phyloP scores from a whole-genome alignment of 2,888 invertebrate species.

The Pycnomerus fuliginosus region DNA sequence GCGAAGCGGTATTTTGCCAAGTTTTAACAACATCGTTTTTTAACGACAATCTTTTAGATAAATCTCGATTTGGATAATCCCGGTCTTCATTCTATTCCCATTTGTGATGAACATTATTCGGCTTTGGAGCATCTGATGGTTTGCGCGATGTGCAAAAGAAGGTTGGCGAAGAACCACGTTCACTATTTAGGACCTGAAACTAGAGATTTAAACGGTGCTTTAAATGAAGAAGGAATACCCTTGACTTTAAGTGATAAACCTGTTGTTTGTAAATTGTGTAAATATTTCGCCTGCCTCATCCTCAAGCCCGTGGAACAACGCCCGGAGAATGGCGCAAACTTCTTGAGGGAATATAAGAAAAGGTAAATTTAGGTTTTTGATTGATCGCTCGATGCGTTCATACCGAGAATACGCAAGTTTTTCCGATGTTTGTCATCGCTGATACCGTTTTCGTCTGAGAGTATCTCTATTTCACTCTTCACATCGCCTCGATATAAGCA shows the following conservation, averaged over 20 bases:
- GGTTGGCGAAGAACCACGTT: slow-evolving; percentile 74
- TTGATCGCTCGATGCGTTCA: no score
- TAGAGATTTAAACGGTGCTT: slow-evolving; percentile 55
- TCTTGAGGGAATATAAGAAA: slow-evolving; percentile 63
- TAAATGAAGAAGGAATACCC: slow-evolving; percentile 66
- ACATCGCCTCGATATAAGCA: no score
- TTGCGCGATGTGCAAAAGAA: slow-evolving; percentile 75
- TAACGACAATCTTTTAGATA: slow-evolving; percentile 49
- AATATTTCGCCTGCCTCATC: slow-evolving; percentile 64
- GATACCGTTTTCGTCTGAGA: no score
- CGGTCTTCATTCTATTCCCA: slow-evolving; percentile 67
- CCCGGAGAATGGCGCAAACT: slow-evolving; percentile 48
- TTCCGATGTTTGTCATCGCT: no score
- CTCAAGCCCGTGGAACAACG: not conserved
- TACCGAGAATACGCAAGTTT: no score
- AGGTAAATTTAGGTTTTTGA: no score
- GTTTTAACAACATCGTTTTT: slow-evolving; percentile 29
- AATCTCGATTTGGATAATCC: slow-evolving; percentile 62
- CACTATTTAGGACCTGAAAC: slow-evolving; percentile 66
- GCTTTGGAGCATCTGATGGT: slow-evolving; percentile 71
- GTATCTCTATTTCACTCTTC: no score
- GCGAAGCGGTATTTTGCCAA: slow-evolving; percentile 59
- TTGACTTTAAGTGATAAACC: slow-evolving; percentile 67
- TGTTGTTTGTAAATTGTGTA: slow-evolving; percentile 79
- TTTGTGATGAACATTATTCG: slow-evolving; percentile 70